phyloP scores from a whole-genome alignment of 1,140 invertebrate genomes.

The Drosophila serrata region DNA sequence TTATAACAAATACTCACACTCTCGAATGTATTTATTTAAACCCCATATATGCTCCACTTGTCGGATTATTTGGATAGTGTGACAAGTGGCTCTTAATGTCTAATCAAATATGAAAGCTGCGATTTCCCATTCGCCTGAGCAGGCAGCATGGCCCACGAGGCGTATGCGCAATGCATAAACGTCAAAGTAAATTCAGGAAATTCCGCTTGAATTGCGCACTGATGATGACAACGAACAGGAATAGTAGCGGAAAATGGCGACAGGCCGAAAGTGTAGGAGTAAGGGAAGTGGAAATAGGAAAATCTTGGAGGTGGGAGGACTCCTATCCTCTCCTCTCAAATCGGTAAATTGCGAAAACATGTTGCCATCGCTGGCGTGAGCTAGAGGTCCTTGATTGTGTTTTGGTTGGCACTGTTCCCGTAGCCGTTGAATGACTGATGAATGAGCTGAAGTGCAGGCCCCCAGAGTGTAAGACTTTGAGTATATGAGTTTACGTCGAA shows the following conservation, averaged over 20 bases:
- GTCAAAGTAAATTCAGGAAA: slow-evolving; percentile 74
- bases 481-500: slow-evolving; percentile 33
- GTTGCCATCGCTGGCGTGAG: slow-evolving; percentile 56
- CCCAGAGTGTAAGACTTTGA: slow-evolving; percentile 45
- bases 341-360: slow-evolving; percentile 81
- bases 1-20: not conserved
- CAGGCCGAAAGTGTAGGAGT: not conserved
- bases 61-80: slow-evolving; percentile 24
- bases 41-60: slow-evolving; percentile 14
- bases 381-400: slow-evolving; percentile 31
- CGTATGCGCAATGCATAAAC: slow-evolving; percentile 74
- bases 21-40: not conserved
- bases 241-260: slow-evolving; percentile 16
- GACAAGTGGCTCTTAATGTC: slow-evolving; percentile 49
- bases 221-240: slow-evolving; percentile 58
- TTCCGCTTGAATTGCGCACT: slow-evolving; percentile 74
- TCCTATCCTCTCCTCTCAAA: slow-evolving; percentile 29
- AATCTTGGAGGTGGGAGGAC: not conserved
- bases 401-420: slow-evolving; percentile 32
- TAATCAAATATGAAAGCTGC: slow-evolving; percentile 53
- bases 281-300: not conserved
- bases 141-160: slow-evolving; percentile 46
- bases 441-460: slow-evolving; percentile 62
- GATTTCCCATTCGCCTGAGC: slow-evolving; percentile 25
- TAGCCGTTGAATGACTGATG: slow-evolving; percentile 71